These are phyloP conservation scores for Graphium colonna DNA, from an alignment of 2,888 invertebrate species.

Conservation along the genomic window DNA sequence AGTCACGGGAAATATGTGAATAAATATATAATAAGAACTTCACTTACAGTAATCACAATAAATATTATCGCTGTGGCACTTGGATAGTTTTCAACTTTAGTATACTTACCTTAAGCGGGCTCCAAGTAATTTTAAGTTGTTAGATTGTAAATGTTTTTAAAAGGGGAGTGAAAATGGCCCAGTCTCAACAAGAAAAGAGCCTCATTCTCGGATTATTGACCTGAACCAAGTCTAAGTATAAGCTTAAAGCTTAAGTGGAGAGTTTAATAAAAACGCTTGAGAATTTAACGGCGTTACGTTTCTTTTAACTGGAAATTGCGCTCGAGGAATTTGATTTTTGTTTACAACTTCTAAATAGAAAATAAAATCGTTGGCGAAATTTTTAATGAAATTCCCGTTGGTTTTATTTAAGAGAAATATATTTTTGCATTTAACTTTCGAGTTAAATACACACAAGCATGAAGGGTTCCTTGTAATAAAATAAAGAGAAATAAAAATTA, in stretches of 20 bases:
- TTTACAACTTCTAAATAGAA: constrained; percentile 12
- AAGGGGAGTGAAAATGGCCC: constrained; percentile 17
- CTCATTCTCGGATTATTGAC: constrained; percentile 24
- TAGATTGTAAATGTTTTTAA: constrained; percentile 21
- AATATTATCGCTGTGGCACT: constrained; percentile 19
- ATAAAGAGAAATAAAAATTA: too few species aligned
- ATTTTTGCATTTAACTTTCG: too few species aligned
- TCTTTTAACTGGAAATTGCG: constrained; percentile 19
- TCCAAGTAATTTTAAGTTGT: constrained; percentile 11
- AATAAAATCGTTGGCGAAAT: not conserved
- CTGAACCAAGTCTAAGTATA: constrained; percentile 21
- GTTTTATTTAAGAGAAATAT: too few species aligned
- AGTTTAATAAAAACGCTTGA: constrained; percentile 24
- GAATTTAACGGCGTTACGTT: constrained; percentile 24
- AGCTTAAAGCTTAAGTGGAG: constrained; percentile 24
- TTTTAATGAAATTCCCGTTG: constrained; percentile 1
- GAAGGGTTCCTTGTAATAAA: too few species aligned
- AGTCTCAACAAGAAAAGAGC: constrained; percentile 19
- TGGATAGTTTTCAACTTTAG: not conserved
- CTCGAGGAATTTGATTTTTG: constrained; percentile 21
- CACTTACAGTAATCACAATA: too few species aligned
- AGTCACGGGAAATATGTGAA: too few species aligned
- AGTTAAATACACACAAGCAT: too few species aligned
- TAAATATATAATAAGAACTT: too few species aligned
- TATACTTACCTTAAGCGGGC: constrained; percentile 8